Evolutionary conservation across 1,140 invertebrate genomes (phyloP).

Genomic region (Bilobella aurantiaca): DNA sequence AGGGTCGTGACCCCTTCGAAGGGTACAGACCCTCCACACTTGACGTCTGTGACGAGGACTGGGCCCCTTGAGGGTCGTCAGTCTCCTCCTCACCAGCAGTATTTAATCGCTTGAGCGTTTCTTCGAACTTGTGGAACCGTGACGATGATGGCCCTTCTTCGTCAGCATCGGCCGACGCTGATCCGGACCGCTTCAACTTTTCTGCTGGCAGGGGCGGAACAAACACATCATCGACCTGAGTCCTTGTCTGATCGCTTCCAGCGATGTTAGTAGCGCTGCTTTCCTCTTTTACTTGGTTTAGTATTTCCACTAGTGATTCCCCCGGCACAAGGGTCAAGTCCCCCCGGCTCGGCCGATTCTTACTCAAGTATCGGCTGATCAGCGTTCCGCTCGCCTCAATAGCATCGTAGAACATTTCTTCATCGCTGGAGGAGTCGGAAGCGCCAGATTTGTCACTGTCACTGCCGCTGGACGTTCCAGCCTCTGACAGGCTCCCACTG

Average conservation of each 20-base stretch:
- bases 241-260: too few species aligned
- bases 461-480: too few species aligned
- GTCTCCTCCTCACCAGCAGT: conserved; percentile 32
- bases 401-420: conserved; percentile 5
- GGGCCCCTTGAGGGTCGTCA: conserved; percentile 53
- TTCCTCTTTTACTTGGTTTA: not conserved
- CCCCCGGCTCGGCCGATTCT: not conserved
- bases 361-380: not conserved
- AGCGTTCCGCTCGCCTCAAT: not conserved
- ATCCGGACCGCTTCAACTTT: too few species aligned
- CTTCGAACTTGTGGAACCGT: not conserved
- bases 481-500: too few species aligned
- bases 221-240: not conserved
- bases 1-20: conserved; percentile 57
- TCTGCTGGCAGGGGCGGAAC: too few species aligned
- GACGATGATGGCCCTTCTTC: not conserved
- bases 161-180: not conserved
- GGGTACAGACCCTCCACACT: conserved; percentile 49
- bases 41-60: conserved; percentile 61
- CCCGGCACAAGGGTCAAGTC: conserved; percentile 1
- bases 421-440: not conserved
- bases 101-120: not conserved
- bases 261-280: too few species aligned
- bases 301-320: not conserved
- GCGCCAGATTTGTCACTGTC: not conserved